Evolutionary conservation across 2,113 vertebrate species (phyloP).

Genomic region (Condylura cristata): DNA sequence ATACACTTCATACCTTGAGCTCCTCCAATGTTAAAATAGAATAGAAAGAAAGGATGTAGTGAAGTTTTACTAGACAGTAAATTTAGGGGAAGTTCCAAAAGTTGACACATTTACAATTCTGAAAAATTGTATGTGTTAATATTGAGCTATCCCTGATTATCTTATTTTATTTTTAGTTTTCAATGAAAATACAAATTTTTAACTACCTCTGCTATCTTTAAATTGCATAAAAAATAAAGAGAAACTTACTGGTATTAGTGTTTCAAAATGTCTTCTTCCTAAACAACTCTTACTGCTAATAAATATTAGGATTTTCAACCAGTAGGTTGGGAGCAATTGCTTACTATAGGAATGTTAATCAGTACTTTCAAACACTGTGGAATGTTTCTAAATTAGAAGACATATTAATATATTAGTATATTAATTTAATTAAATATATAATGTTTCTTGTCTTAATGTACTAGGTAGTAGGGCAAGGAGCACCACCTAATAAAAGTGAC

Average conservation of each 20-base stretch:
- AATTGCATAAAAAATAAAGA: not conserved
- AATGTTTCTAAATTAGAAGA: not conserved
- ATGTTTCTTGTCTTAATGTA: not conserved
- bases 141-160: not conserved
- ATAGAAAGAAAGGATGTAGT: not conserved
- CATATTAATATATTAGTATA: too few relatives aligned
- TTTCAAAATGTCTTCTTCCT: slow-evolving; percentile 5
- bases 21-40: not conserved
- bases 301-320: not conserved
- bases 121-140: not conserved
- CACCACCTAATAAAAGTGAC: too few relatives aligned
- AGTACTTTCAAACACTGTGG: not conserved
- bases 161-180: not conserved
- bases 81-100: not conserved
- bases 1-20: too few relatives aligned
- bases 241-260: not conserved
- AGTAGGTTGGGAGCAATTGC: not conserved
- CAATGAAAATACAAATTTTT: not conserved
- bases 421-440: not conserved
- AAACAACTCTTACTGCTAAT: not conserved
- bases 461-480: too few relatives aligned
- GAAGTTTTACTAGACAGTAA: too few relatives aligned
- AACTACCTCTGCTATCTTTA: not conserved
- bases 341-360: not conserved
- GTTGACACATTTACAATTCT: not conserved